phyloP scores from a whole-genome alignment of 1,140 invertebrate genomes.

The Diachasmimorpha longicaudata region DNA sequence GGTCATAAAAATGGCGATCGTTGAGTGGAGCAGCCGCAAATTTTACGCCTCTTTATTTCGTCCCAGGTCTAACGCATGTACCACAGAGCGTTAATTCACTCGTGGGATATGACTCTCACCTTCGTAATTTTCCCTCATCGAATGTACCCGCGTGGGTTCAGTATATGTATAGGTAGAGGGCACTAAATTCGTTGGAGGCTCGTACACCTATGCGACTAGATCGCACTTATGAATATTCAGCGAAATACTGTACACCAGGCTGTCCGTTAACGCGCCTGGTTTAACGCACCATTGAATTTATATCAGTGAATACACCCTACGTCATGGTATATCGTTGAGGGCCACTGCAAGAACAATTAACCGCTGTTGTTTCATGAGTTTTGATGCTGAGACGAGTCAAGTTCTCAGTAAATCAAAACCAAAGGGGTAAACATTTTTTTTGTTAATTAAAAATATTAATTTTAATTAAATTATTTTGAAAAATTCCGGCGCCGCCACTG shows the following conservation, averaged over 20 bases:
- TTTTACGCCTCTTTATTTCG: not conserved
- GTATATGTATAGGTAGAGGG: not conserved
- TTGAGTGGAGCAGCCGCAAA: not conserved
- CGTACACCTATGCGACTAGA: not conserved
- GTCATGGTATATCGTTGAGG: not conserved
- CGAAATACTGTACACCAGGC: not conserved
- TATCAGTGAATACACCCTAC: slow-evolving; percentile 3
- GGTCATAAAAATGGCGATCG: not conserved
- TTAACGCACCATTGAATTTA: slow-evolving; percentile 30
- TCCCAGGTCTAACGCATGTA: not conserved
- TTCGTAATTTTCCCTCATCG: not conserved
- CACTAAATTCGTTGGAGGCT: not conserved
- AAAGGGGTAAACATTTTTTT: too few species aligned
- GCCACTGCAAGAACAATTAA: not conserved
- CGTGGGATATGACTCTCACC: not conserved
- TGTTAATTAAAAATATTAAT: too few species aligned
- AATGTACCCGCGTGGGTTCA: not conserved
- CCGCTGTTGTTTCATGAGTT: too few species aligned
- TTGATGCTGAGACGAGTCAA: too few species aligned
- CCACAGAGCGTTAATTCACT: not conserved
- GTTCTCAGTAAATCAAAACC: too few species aligned
- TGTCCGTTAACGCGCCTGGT: slow-evolving; percentile 6
- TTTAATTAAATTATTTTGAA: too few species aligned
- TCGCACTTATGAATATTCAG: slow-evolving; percentile 28
- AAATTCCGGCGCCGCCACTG: too few species aligned